These are phyloP conservation scores for Peucedramus taeniatus DNA, from an alignment of 2,113 vertebrate genomes.

Conservation along the genomic window DNA sequence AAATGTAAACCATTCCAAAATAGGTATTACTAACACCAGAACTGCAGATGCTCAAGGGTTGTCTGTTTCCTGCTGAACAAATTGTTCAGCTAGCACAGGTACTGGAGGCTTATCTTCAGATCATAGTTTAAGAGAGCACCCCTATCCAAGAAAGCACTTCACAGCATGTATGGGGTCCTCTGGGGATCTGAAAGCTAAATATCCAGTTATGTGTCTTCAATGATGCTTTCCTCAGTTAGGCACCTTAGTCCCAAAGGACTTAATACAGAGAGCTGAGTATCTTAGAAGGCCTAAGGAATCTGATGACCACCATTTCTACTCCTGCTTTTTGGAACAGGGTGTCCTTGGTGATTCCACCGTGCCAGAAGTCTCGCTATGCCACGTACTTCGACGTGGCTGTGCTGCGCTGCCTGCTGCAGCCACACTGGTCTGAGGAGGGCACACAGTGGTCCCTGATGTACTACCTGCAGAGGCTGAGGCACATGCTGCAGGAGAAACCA, in stretches of 20 bases:
- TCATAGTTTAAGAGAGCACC: neutral
- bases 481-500: conserved; percentile 95
- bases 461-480: conserved; percentile 90
- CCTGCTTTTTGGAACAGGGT: conserved; percentile 47
- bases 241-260: neutral
- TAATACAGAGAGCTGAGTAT: neutral
- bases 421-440: conserved; percentile 95
- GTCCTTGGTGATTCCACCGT: conserved; percentile 77
- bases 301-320: neutral
- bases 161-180: neutral
- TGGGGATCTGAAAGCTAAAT: neutral
- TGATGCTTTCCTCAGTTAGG: neutral
- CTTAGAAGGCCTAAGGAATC: neutral
- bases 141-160: neutral
- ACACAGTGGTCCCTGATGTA: conserved; percentile 97
- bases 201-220: neutral
- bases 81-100: neutral
- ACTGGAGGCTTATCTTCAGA: neutral
- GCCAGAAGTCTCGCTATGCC: conserved; percentile 90
- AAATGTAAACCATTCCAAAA: neutral
- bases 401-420: conserved; percentile 93
- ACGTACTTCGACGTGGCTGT: conserved; percentile 97
- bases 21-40: neutral
- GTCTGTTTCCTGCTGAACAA: neutral
- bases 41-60: neutral